Conservation (phyloP, 2,113 vertebrate species). For the Vimba vimba region DNA sequence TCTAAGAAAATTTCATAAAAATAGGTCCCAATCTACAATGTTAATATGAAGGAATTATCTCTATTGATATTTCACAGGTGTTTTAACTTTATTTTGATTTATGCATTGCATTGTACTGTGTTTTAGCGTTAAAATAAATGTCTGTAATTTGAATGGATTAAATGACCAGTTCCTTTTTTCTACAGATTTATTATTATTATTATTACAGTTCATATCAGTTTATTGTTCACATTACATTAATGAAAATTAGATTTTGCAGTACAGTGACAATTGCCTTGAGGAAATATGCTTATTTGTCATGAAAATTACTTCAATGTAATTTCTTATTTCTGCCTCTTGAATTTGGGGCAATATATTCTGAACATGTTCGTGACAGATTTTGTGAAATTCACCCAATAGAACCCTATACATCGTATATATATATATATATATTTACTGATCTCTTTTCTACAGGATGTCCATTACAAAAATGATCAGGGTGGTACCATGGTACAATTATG, state of each 20-base stretch:
- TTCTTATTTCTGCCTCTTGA: not conserved
- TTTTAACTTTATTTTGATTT: not conserved
- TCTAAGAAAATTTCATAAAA: not conserved
- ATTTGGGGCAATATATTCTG: not conserved
- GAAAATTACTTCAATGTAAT: not conserved
- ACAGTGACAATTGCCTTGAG: not conserved
- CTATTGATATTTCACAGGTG: not conserved
- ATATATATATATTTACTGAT: not conserved
- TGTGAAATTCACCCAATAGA: not conserved
- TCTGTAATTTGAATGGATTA: not conserved
- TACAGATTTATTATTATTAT: not conserved
- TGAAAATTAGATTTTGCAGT: not conserved
- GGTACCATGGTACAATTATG: not conserved
- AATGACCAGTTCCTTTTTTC: not conserved
- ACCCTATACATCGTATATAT: not conserved
- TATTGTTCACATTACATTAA: slow-evolving; percentile 1
- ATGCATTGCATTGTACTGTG: not conserved
- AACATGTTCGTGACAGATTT: not conserved
- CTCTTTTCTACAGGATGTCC: not conserved
- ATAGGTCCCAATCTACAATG: not conserved
- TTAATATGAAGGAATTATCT: not conserved
- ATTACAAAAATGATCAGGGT: not conserved
- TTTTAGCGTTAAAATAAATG: not conserved
- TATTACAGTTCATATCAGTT: not conserved
- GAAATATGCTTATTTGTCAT: not conserved